Evolutionary conservation across 2,888 invertebrate species (phyloP).

Genomic region (Thereva unica): DNA sequence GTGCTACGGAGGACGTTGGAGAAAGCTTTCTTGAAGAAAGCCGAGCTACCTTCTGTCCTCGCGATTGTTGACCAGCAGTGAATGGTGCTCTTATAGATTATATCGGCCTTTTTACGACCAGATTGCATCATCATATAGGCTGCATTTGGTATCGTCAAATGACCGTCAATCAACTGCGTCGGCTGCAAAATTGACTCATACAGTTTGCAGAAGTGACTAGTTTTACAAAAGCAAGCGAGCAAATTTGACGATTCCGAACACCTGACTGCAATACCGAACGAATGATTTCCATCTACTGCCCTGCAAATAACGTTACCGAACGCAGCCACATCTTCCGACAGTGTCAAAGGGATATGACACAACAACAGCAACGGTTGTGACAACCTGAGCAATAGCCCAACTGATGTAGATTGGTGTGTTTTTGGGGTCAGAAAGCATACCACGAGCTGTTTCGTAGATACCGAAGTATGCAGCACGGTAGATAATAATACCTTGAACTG

Average conservation of each 20-base stretch:
- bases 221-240: no score
- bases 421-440: constrained; percentile 90
- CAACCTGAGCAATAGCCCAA: constrained; percentile 91
- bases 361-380: constrained; percentile 88
- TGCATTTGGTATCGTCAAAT: no score
- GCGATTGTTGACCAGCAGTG: constrained; percentile 91
- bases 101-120: constrained; percentile 78
- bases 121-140: constrained; percentile 99
- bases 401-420: constrained; percentile 89
- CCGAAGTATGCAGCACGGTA: constrained; percentile 96
- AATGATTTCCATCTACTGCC: no score
- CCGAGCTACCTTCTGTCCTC: constrained; percentile 77
- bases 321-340: constrained; percentile 86
- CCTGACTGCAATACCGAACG: no score
- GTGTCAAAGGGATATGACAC: constrained; percentile 97
- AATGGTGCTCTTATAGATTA: constrained; percentile 86
- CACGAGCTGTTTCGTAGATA: constrained; percentile 93
- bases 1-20: constrained; percentile 93
- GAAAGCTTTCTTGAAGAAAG: constrained; percentile 97
- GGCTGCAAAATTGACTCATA: no score
- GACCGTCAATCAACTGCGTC: no score
- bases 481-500: constrained; percentile 94
- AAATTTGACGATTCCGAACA: no score
- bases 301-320: no score
- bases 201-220: no score